Evolutionary conservation across 2,113 vertebrate species (phyloP).

Genomic region (Chaetodon trifascialis): DNA sequence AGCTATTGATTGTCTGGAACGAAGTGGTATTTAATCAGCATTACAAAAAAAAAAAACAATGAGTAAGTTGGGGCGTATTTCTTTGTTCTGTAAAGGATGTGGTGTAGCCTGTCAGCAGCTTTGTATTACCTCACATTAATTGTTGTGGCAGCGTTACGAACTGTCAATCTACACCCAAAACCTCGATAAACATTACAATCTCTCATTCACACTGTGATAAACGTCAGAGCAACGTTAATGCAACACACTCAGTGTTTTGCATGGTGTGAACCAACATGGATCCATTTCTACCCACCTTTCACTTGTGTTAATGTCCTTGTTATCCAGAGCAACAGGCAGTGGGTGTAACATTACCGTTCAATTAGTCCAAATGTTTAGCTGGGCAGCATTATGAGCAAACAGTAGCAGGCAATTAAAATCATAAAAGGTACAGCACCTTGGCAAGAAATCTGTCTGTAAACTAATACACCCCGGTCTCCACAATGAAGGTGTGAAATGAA

Average conservation of each 20-base stretch:
- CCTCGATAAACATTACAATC: constrained; percentile 19
- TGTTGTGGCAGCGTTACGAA: neutral
- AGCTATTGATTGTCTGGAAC: constrained; percentile 21
- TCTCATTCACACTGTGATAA: neutral
- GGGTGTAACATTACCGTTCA: neutral
- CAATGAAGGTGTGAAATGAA: neutral
- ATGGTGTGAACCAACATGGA: neutral
- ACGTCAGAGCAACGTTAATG: neutral
- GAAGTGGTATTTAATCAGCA: constrained; percentile 38
- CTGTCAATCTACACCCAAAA: constrained; percentile 21
- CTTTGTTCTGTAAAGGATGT: constrained; percentile 56
- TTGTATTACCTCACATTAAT: constrained; percentile 15
- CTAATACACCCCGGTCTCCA: neutral
- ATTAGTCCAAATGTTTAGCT: constrained; percentile 36
- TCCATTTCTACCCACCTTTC: neutral
- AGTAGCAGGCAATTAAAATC: neutral
- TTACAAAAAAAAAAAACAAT: constrained; percentile 25
- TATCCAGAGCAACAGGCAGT: neutral
- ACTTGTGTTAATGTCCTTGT: neutral
- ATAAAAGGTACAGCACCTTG: neutral
- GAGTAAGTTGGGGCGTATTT: constrained; percentile 23
- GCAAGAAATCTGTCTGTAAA: neutral
- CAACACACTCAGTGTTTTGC: neutral
- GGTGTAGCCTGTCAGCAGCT: constrained; percentile 25
- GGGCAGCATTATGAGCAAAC: constrained; percentile 44